Percentiles rank a stretch among this genome's conserved stretches.
Conservation (phyloP, 2,113 vertebrate species). For the Ctenodactylus gundi region DNA sequence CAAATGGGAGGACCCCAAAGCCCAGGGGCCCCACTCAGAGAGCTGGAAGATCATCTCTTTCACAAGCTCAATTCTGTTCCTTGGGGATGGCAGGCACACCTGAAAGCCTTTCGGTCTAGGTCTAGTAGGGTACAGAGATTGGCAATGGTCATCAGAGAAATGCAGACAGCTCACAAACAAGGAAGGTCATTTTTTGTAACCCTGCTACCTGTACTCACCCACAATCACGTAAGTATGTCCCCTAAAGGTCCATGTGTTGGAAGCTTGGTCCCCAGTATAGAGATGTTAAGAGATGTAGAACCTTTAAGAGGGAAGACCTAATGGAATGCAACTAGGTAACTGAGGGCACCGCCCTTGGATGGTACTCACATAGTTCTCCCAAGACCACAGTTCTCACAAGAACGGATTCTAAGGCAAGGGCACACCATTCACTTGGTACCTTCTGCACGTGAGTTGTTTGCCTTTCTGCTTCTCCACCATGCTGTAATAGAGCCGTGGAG, state of each 20-base stretch:
- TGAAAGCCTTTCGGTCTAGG: too few relatives aligned
- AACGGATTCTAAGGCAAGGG: not conserved
- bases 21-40: not conserved
- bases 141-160: not conserved
- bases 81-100: not conserved
- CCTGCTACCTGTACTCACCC: not conserved
- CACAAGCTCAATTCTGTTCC: not conserved
- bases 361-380: not conserved
- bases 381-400: not conserved
- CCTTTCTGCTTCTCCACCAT: not conserved
- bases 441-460: not conserved
- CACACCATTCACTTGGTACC: not conserved
- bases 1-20: not conserved
- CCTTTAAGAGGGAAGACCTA: not conserved
- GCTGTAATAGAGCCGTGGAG: not conserved
- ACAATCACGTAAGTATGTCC: too few relatives aligned
- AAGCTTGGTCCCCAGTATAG: not conserved
- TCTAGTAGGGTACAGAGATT: accelerated
- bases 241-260: not conserved
- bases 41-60: not conserved
- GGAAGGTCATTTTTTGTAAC: not conserved
- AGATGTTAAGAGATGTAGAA: too few relatives aligned
- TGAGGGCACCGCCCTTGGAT: not conserved
- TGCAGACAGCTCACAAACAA: not conserved
- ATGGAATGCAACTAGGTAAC: not conserved